These are phyloP conservation scores for Pristionchus fissidentatus DNA, from an alignment of 2,888 invertebrate genomes.

Conservation along the genomic window DNA sequence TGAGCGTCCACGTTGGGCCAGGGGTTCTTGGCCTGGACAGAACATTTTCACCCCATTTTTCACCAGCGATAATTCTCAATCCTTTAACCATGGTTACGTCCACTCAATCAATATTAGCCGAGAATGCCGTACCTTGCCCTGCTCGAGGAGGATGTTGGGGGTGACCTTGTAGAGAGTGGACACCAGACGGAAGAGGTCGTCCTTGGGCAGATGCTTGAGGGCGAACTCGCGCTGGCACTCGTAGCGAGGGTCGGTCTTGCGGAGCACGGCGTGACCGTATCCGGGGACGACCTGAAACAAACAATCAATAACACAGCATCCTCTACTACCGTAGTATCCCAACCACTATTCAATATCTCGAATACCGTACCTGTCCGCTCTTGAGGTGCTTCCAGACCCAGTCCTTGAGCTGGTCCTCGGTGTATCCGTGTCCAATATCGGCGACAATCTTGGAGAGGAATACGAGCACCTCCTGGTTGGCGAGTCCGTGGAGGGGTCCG, in stretches of 20 bases:
- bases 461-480: constrained; percentile 91
- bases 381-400: constrained; percentile 97
- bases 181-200: constrained; percentile 89
- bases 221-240: constrained; percentile 95
- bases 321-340: background rate
- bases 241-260: constrained; percentile 94
- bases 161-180: constrained; percentile 92
- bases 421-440: constrained; percentile 86
- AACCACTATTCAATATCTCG: background rate
- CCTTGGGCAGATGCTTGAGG: constrained; percentile 91
- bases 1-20: constrained; percentile 99
- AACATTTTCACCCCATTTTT: no score
- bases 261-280: constrained; percentile 94
- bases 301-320: no score
- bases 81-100: no score
- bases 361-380: constrained; percentile 59
- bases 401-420: constrained; percentile 92
- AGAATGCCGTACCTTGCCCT: constrained; percentile 82
- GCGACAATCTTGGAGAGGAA: constrained; percentile 92
- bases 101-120: background rate
- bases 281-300: constrained; percentile 88
- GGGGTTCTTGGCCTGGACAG: constrained; percentile 88
- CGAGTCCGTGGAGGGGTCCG: constrained; percentile 94
- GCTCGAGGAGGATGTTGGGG: constrained; percentile 90
- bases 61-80: background rate